A percentile compares a stretch with the other conserved stretches of the same genome.
Evolutionary conservation across 2,113 vertebrate genomes (phyloP).

Genomic region (Brevimyrus niger): DNA sequence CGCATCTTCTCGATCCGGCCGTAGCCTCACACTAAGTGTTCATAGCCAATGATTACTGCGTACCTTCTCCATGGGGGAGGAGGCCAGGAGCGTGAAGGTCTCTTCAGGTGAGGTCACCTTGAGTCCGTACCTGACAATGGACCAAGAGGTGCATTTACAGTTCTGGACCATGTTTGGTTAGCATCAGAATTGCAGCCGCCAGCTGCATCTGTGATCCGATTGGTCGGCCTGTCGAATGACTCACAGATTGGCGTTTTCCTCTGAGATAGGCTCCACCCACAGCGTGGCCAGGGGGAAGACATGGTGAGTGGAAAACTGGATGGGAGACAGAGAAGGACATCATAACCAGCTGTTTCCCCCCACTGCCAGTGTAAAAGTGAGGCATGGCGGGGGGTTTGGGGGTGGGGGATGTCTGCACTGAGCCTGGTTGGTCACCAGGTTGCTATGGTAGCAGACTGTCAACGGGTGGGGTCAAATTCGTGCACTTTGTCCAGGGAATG

Average conservation of each 20-base stretch:
- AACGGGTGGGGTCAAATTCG: neutral
- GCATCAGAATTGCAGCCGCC: slow-evolving; percentile 40
- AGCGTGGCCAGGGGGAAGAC: slow-evolving; percentile 86
- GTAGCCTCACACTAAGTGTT: neutral
- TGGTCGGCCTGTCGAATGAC: slow-evolving; percentile 44
- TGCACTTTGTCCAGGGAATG: neutral
- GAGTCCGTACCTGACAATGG: slow-evolving; percentile 69
- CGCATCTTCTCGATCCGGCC: neutral
- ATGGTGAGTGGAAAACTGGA: slow-evolving; percentile 96
- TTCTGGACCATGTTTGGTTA: neutral
- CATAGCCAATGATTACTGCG: neutral
- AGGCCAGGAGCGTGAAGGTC: slow-evolving; percentile 82
- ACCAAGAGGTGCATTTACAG: neutral
- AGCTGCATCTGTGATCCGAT: neutral
- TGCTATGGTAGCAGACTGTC: neutral
- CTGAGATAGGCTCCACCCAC: slow-evolving; percentile 90
- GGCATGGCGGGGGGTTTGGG: neutral
- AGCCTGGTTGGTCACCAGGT: neutral
- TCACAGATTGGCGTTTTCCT: slow-evolving; percentile 80
- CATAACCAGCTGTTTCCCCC: neutral
- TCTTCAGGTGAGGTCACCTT: slow-evolving; percentile 93
- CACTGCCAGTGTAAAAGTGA: neutral
- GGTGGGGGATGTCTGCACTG: neutral
- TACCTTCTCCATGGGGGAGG: slow-evolving; percentile 87
- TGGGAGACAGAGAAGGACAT: slow-evolving; percentile 17